Percentiles rank a stretch among this genome's conserved stretches.
These are phyloP conservation scores for Amazona vittata DNA, from an alignment of 2,113 vertebrate genomes.

Conservation along the genomic window DNA sequence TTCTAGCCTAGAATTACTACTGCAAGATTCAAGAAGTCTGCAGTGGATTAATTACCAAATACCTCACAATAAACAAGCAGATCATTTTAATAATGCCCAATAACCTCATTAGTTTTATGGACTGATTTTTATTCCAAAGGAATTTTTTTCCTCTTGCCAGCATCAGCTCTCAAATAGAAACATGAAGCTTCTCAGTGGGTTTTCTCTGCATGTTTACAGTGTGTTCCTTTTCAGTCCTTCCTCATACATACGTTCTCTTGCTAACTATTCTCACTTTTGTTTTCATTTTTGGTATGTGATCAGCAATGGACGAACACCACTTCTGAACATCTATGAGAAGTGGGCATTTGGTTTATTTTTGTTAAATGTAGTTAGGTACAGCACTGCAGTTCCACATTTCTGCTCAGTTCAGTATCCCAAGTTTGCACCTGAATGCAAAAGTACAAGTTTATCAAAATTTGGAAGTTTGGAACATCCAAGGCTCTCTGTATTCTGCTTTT, in stretches of 20 bases:
- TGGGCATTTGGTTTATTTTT: neutral
- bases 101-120: neutral
- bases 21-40: neutral
- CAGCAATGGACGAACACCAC: neutral
- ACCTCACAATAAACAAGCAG: neutral
- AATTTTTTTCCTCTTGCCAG: neutral
- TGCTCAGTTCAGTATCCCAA: neutral
- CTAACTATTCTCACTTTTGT: neutral
- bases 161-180: neutral
- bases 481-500: rapidly evolving
- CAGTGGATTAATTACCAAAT: neutral
- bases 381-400: neutral
- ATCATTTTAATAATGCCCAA: neutral
- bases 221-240: neutral
- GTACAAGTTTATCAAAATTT: too few relatives aligned
- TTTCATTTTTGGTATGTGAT: neutral
- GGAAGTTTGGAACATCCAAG: neutral
- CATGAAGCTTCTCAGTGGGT: neutral
- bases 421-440: neutral
- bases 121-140: neutral
- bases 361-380: neutral
- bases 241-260: rapidly evolving
- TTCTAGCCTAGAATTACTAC: neutral
- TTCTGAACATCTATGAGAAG: neutral
- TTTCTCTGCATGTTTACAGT: neutral